Percentiles rank a stretch among this genome's conserved stretches.
phyloP scores from a whole-genome alignment of 2,113 vertebrate genomes.

The Thomomys bottae region DNA sequence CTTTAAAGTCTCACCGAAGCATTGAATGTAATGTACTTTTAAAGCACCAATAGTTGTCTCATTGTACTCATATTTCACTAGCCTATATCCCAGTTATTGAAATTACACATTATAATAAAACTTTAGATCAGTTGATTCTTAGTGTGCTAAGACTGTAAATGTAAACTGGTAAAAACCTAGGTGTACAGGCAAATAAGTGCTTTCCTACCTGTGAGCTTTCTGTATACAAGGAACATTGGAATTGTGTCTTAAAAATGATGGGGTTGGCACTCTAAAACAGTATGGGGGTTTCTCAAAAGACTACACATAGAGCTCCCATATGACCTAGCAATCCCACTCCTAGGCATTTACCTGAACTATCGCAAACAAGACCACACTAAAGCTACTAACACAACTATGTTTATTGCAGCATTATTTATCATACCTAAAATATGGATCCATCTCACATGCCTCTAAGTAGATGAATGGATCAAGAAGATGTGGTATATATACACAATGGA shows the following conservation, averaged over 20 bases:
- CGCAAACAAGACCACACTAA: too few relatives aligned
- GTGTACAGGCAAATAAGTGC: fast-evolving
- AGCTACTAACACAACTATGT: too few relatives aligned
- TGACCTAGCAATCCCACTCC: background rate
- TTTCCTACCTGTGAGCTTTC: background rate
- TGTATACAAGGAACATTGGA: too few relatives aligned
- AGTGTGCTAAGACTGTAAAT: too few relatives aligned
- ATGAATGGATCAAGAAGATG: too few relatives aligned
- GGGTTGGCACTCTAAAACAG: too few relatives aligned
- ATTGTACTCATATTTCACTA: background rate
- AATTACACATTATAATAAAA: background rate
- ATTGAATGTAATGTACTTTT: background rate
- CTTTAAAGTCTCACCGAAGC: background rate
- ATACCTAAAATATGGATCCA: too few relatives aligned
- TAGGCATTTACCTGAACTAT: background rate
- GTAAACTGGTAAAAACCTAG: background rate
- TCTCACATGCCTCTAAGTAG: too few relatives aligned
- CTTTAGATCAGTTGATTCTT: background rate
- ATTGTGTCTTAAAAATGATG: background rate
- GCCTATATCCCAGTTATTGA: background rate
- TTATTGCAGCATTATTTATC: too few relatives aligned
- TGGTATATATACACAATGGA: too few relatives aligned
- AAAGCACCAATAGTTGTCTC: background rate
- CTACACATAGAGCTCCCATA: too few relatives aligned
- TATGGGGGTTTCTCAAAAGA: too few relatives aligned